Conservation (phyloP, 2,888 invertebrate genomes). For the Callyntrura guangdongensis region DNA sequence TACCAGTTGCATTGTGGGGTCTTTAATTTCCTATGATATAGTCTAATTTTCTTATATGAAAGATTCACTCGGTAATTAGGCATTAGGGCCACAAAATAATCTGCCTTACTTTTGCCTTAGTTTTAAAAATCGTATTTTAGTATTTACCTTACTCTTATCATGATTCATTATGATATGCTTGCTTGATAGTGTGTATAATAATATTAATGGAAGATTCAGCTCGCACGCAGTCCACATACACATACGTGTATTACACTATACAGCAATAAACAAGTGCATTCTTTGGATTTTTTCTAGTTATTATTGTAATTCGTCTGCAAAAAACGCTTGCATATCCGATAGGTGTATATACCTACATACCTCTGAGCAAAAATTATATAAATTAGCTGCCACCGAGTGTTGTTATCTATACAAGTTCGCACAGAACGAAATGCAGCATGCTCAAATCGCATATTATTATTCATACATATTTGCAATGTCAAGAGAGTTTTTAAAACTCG, state of each 20-base stretch:
- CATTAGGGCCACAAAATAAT: slow-evolving; percentile 64
- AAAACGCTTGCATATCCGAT: not conserved
- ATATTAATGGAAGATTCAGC: not conserved
- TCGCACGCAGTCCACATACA: not conserved
- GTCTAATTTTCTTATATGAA: slow-evolving; percentile 24
- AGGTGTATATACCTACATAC: not conserved
- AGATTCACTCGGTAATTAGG: slow-evolving; percentile 68
- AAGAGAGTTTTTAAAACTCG: not conserved
- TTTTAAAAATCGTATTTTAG: slow-evolving; percentile 32
- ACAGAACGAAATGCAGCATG: not conserved
- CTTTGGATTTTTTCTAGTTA: not conserved
- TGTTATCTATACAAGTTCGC: not conserved
- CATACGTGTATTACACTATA: not conserved
- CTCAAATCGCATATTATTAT: not conserved
- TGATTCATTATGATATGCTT: slow-evolving; percentile 61
- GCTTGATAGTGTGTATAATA: slow-evolving; percentile 48
- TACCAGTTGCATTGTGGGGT: not conserved
- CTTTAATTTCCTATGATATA: not conserved
- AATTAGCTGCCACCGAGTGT: slow-evolving; percentile 49
- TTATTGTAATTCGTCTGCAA: not conserved
- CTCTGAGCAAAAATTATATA: slow-evolving; percentile 59
- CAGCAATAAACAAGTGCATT: too few relatives aligned
- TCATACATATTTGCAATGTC: slow-evolving; percentile 22
- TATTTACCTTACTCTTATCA: slow-evolving; percentile 38
- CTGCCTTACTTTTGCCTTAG: not conserved